Percentiles rank a stretch among this genome's conserved stretches.
Conservation (phyloP, 1,140 invertebrate species). For the Acromyrmex heyeri region DNA sequence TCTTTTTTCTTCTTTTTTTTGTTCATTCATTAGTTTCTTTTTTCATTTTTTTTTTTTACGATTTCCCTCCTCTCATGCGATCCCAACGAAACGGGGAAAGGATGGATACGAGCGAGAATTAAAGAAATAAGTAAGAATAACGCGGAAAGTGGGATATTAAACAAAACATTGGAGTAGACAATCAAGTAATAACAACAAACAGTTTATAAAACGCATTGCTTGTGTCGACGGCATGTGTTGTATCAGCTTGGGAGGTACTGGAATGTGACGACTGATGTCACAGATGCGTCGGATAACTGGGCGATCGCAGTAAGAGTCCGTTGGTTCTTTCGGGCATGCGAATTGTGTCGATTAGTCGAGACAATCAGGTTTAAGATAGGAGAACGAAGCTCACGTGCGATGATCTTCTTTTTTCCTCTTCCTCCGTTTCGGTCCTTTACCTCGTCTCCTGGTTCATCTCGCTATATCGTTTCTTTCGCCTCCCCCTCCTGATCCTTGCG, state of each 20-base stretch:
- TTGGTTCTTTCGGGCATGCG: constrained; percentile 40
- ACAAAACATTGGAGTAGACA: constrained; percentile 73
- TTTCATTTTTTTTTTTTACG: constrained; percentile 40
- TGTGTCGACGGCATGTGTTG: constrained; percentile 43
- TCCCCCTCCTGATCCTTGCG: constrained; percentile 49
- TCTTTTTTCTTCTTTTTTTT: constrained; percentile 37
- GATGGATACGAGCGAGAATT: constrained; percentile 54
- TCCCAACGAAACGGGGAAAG: constrained; percentile 46
- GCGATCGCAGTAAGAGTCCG: constrained; percentile 36
- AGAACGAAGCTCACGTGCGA: constrained; percentile 49
- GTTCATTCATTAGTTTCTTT: constrained; percentile 46
- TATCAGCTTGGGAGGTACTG: constrained; percentile 54
- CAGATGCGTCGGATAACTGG: constrained; percentile 43
- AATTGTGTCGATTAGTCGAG: constrained; percentile 43
- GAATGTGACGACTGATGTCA: constrained; percentile 70
- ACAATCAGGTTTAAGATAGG: constrained; percentile 29
- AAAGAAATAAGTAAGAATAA: constrained; percentile 64
- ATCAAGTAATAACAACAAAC: constrained; percentile 78
- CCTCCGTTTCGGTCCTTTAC: neutral
- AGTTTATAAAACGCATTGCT: constrained; percentile 75
- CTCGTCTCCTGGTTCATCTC: constrained; percentile 10
- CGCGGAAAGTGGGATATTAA: constrained; percentile 63
- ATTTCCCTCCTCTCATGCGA: constrained; percentile 43
- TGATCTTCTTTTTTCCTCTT: constrained; percentile 13
- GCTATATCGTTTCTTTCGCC: constrained; percentile 39